Evolutionary conservation across 2,888 invertebrate genomes (phyloP).

Genomic region (Synergus itoensis): DNA sequence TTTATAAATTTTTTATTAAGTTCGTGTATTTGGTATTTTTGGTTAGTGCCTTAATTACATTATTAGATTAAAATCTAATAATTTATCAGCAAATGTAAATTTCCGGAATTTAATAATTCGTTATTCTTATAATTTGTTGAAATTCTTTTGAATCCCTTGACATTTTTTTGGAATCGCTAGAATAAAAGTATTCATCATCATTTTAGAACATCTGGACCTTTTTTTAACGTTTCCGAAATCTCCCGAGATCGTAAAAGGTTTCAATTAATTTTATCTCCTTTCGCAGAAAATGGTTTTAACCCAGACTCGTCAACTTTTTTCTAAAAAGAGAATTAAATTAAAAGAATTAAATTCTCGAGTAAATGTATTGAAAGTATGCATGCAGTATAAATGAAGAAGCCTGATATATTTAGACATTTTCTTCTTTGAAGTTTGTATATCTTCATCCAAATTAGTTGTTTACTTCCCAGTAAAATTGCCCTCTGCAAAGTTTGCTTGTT

Average conservation of each 20-base stretch:
- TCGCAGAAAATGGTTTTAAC: not conserved
- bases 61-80: too few species aligned
- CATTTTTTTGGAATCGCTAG: too few species aligned
- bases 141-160: too few species aligned
- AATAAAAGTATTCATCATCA: not conserved
- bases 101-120: too few species aligned
- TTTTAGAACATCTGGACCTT: not conserved
- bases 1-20: too few species aligned
- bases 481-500: not conserved
- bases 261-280: constrained; percentile 31
- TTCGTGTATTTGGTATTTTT: too few species aligned
- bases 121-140: too few species aligned
- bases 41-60: too few species aligned
- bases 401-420: too few species aligned
- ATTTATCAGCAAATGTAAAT: too few species aligned
- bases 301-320: not conserved
- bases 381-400: too few species aligned
- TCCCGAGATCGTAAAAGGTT: not conserved
- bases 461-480: not conserved
- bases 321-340: not conserved
- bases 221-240: not conserved
- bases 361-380: not conserved
- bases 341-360: not conserved
- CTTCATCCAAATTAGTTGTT: not conserved
- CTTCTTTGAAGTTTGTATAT: too few species aligned